Evolutionary conservation across 2,797 vertebrate genomes (phyloP).

Genomic region (Manis crassicaudata): DNA sequence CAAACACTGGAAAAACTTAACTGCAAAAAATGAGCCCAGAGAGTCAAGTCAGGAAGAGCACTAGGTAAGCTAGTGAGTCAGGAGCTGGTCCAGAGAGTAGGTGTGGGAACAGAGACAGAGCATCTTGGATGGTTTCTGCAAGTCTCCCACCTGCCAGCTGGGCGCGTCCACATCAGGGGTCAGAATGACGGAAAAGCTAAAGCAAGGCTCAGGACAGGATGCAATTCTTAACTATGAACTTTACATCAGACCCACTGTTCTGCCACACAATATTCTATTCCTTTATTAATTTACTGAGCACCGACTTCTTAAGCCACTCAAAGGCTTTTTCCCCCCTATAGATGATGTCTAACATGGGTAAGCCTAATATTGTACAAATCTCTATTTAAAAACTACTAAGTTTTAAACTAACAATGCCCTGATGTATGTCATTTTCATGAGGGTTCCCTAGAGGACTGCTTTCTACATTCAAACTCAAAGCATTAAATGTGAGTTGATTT

Average conservation of each 20-base stretch:
- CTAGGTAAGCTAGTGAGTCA: not conserved
- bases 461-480: not conserved
- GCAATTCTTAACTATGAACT: not conserved
- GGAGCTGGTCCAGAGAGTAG: not conserved
- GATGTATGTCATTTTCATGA: not conserved
- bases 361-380: not conserved
- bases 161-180: not conserved
- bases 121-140: not conserved
- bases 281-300: constrained; percentile 48
- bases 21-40: not conserved
- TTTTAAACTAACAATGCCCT: not conserved
- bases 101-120: not conserved
- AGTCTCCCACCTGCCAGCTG: not conserved
- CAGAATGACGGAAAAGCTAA: not conserved
- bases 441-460: not conserved
- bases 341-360: not conserved
- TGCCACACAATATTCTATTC: not conserved
- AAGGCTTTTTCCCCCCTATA: not conserved
- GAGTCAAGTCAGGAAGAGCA: not conserved
- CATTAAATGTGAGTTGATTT: not conserved
- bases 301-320: not conserved
- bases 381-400: not conserved
- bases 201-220: not conserved
- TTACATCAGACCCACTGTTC: not conserved
- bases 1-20: not conserved